Percentiles rank a stretch among this genome's conserved stretches.
Evolutionary conservation across 2,888 invertebrate genomes (phyloP).

Genomic region (Melieria crassipennis): DNA sequence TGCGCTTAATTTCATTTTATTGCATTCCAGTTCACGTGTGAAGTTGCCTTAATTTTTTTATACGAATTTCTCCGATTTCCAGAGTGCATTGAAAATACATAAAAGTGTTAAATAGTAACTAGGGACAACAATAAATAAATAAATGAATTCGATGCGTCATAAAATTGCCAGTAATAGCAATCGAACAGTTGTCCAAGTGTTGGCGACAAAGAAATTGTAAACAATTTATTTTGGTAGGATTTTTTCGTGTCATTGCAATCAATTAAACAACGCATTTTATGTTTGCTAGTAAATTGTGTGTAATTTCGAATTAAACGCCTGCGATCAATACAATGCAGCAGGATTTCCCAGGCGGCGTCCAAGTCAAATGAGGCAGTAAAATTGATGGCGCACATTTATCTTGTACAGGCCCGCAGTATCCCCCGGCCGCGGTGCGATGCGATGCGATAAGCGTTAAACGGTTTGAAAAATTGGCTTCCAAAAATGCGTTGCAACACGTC

Average conservation of each 20-base stretch:
- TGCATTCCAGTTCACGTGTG: too few relatives aligned
- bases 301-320: constrained; percentile 21
- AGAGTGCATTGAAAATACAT: too few relatives aligned
- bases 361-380: constrained; percentile 48
- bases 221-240: not conserved
- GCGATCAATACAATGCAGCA: constrained; percentile 14
- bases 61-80: too few relatives aligned
- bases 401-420: constrained; percentile 12
- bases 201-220: too few relatives aligned
- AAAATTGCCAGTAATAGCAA: too few relatives aligned
- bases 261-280: constrained; percentile 9
- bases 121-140: too few relatives aligned
- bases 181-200: too few relatives aligned
- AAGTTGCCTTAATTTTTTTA: too few relatives aligned
- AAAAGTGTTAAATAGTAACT: too few relatives aligned
- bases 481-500: constrained; percentile 4
- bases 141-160: too few relatives aligned
- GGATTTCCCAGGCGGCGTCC: not conserved
- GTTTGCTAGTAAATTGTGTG: constrained; percentile 18
- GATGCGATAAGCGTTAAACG: not conserved
- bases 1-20: too few relatives aligned
- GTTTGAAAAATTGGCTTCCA: constrained; percentile 23
- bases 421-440: not conserved
- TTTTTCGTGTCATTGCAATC: constrained; percentile 12
- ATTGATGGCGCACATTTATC: constrained; percentile 60